phyloP scores from a whole-genome alignment of 1,140 invertebrate genomes.

The Schlechtendalia chinensis region DNA sequence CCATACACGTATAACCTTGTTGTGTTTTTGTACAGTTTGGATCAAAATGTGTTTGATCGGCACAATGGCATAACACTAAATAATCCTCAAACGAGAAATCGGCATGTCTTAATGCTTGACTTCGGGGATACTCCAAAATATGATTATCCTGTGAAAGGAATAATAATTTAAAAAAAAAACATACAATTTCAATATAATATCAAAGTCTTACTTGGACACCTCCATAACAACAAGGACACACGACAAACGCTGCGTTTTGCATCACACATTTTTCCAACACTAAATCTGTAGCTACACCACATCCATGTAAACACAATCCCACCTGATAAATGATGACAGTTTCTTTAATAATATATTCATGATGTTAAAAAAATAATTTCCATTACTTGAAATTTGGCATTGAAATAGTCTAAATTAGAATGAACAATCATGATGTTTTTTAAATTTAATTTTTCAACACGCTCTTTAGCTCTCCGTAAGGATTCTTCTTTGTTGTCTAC shows the following conservation, averaged over 20 bases:
- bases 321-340: constrained; percentile 58
- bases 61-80: constrained; percentile 78
- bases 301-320: constrained; percentile 87
- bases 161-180: background rate
- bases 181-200: background rate
- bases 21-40: constrained; percentile 61
- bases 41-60: constrained; percentile 81
- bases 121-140: constrained; percentile 71
- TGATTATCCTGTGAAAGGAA: constrained; percentile 60
- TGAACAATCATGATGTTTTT: constrained; percentile 80
- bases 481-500: constrained; percentile 93
- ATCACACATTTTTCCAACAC: constrained; percentile 81
- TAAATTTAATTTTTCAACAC: constrained; percentile 69
- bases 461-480: constrained; percentile 68
- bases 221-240: constrained; percentile 94
- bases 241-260: constrained; percentile 76
- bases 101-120: constrained; percentile 60
- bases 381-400: constrained; percentile 62
- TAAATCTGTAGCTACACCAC: constrained; percentile 90
- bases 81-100: constrained; percentile 66
- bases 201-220: constrained; percentile 63
- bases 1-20: constrained; percentile 80
- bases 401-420: constrained; percentile 82
- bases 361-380: constrained; percentile 40
- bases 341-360: background rate